phyloP scores from a whole-genome alignment of 2,888 invertebrate species.

The Callimorpha dominula region DNA sequence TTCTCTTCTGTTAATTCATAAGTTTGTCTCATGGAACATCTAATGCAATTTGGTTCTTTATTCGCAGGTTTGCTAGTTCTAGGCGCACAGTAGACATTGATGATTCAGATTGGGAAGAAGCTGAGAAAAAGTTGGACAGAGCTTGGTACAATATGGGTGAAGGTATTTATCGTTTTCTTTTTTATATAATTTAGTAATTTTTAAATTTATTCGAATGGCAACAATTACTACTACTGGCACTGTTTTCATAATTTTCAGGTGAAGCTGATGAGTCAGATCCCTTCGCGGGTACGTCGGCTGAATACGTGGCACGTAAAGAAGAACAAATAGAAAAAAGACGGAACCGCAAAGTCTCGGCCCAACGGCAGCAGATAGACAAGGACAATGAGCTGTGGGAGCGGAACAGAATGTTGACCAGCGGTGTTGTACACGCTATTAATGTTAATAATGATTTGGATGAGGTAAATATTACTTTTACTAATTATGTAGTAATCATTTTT shows the following conservation, averaged over 20 bases:
- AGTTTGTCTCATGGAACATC: no score
- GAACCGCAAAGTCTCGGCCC: constrained; percentile 97
- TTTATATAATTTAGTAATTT: no score
- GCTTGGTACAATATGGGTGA: constrained; percentile 99
- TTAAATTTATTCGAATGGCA: no score
- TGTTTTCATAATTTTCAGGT: constrained; percentile 69
- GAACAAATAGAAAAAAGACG: constrained; percentile 96
- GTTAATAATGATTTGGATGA: constrained; percentile 98
- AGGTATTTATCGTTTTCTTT: constrained; percentile 70
- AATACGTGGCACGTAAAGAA: constrained; percentile 97
- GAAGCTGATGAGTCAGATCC: constrained; percentile 97
- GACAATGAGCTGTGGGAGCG: constrained; percentile 99
- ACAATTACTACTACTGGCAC: not conserved
- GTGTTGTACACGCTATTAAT: constrained; percentile 96
- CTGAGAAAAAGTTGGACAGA: constrained; percentile 95
- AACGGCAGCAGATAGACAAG: constrained; percentile 98
- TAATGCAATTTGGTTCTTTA: not conserved
- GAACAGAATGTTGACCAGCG: constrained; percentile 98
- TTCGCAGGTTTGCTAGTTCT: constrained; percentile 81
- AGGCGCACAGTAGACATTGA: constrained; percentile 89
- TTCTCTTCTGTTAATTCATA: no score
- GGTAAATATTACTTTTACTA: constrained; percentile 53
- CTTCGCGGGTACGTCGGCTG: constrained; percentile 95
- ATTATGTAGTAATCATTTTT: no score
- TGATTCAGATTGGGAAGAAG: constrained; percentile 95